A percentile compares a stretch with the other conserved stretches of the same genome.
Evolutionary conservation across 2,888 invertebrate genomes (phyloP).

Genomic region (Drosophila birchii): DNA sequence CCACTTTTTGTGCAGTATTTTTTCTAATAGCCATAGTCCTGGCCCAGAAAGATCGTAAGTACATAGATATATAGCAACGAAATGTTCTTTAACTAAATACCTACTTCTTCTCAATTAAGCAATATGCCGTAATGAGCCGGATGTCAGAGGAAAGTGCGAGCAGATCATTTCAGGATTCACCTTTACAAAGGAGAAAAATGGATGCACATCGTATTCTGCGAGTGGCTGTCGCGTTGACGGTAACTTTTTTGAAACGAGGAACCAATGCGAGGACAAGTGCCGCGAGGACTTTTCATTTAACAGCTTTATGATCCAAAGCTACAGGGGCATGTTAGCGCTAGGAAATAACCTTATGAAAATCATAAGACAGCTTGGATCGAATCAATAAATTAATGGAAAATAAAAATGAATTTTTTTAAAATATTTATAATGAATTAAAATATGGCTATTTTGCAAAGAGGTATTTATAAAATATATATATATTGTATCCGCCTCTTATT

Average conservation of each 20-base stretch:
- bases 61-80: background rate
- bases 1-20: background rate
- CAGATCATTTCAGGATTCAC: constrained; percentile 2
- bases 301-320: background rate
- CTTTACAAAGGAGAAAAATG: constrained; percentile 1
- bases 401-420: background rate
- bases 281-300: background rate
- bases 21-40: background rate
- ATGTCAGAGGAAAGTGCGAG: background rate
- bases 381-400: background rate
- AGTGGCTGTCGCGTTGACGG: background rate
- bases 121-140: background rate
- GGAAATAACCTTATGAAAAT: background rate
- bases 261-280: background rate
- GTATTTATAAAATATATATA: no score
- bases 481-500: no score
- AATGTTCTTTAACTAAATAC: no score
- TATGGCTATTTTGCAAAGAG: background rate
- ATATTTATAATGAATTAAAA: background rate
- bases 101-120: background rate
- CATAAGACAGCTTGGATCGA: background rate
- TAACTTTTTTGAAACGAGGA: background rate
- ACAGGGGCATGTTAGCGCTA: background rate
- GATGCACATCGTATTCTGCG: background rate
- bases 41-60: constrained; percentile 13